Conservation (phyloP, 2,113 vertebrate species). For the Triplophysa siluroides region DNA sequence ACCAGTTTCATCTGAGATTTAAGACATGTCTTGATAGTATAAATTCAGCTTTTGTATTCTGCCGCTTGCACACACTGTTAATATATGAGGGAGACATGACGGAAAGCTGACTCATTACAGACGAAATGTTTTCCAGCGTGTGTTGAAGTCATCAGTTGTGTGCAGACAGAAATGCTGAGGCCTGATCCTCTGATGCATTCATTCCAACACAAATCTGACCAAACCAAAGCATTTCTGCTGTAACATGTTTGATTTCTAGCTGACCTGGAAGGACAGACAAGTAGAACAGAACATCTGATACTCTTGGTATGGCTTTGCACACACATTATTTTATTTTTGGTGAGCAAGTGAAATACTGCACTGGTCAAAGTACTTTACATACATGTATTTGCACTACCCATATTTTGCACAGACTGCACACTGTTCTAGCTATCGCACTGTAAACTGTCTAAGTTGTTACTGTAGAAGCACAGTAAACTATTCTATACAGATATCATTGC, state of each 20-base stretch:
- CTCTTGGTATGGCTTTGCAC: background rate
- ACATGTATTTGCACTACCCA: too few species aligned
- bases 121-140: slow-evolving; percentile 8
- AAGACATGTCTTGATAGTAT: too few species aligned
- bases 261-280: background rate
- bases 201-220: slow-evolving; percentile 3
- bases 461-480: too few species aligned
- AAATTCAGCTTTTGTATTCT: too few species aligned
- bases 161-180: background rate
- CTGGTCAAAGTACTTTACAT: too few species aligned
- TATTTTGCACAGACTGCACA: too few species aligned
- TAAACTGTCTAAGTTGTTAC: too few species aligned
- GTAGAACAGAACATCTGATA: background rate
- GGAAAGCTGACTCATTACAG: background rate
- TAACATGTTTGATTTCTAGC: background rate
- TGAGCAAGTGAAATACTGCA: background rate
- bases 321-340: background rate
- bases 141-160: slow-evolving; percentile 31
- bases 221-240: background rate
- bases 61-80: too few species aligned
- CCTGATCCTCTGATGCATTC: background rate
- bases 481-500: too few species aligned
- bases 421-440: too few species aligned
- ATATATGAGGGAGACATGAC: background rate
- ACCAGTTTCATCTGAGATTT: too few species aligned